These are phyloP conservation scores for Apteryx mantelli DNA, from an alignment of 2,113 vertebrate species.

Conservation along the genomic window DNA sequence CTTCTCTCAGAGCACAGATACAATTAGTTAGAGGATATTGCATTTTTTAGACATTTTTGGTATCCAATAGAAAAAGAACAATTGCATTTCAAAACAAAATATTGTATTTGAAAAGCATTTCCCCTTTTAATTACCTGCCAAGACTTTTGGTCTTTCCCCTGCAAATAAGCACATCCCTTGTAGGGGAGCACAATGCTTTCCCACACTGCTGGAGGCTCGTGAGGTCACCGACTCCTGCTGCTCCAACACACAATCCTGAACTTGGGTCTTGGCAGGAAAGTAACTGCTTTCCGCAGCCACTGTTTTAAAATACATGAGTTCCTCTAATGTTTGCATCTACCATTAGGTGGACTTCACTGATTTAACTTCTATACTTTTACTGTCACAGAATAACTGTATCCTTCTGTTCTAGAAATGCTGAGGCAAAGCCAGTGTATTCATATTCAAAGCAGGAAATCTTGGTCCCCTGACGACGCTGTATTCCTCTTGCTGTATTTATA, in stretches of 20 bases:
- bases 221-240: not conserved
- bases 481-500: slow-evolving; percentile 16
- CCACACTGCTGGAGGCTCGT: not conserved
- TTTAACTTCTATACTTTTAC: not conserved
- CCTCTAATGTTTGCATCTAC: slow-evolving; percentile 9
- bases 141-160: slow-evolving; percentile 41
- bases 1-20: slow-evolving; percentile 42
- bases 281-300: not conserved
- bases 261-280: slow-evolving; percentile 21
- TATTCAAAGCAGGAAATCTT: slow-evolving; percentile 42
- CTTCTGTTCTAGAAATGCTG: slow-evolving; percentile 7
- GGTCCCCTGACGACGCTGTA: not conserved
- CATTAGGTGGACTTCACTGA: not conserved
- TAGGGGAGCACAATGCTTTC: slow-evolving; percentile 33
- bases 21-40: slow-evolving; percentile 49
- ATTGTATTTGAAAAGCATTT: slow-evolving; percentile 54
- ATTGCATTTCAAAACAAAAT: slow-evolving; percentile 60
- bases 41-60: slow-evolving; percentile 43
- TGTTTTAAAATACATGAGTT: not conserved
- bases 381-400: not conserved
- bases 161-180: slow-evolving; percentile 44
- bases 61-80: slow-evolving; percentile 42
- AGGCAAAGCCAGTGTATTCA: not conserved
- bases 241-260: slow-evolving; percentile 3
- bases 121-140: slow-evolving; percentile 63